phyloP scores from a whole-genome alignment of 2,888 invertebrate species.

The Ariolimax columbianus region DNA sequence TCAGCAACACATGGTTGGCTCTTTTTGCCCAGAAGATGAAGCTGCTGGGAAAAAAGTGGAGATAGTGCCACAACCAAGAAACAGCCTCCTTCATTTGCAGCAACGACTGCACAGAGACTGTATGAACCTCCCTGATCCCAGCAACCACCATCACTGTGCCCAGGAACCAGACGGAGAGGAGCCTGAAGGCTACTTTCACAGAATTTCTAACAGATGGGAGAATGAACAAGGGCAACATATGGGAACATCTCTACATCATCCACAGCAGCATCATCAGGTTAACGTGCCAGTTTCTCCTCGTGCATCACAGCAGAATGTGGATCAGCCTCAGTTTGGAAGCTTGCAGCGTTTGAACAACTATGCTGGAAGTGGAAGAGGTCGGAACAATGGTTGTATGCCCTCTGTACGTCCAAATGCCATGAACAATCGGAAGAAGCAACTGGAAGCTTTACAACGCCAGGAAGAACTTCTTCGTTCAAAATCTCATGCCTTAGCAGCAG shows the following conservation, averaged over 20 bases:
- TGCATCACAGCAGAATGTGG: constrained; percentile 21
- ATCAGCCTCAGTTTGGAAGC: constrained; percentile 43
- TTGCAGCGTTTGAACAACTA: constrained; percentile 30
- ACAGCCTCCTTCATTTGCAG: constrained; percentile 36
- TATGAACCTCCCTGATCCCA: constrained; percentile 33
- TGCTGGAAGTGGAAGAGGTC: constrained; percentile 51
- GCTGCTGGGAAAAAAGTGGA: neutral
- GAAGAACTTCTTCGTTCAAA: constrained; percentile 81
- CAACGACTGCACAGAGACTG: constrained; percentile 47
- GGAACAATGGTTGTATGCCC: constrained; percentile 65
- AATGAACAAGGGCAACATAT: neutral
- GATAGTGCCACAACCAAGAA: neutral
- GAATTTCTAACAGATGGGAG: constrained; percentile 37
- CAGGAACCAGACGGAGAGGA: neutral
- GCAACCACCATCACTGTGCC: constrained; percentile 39
- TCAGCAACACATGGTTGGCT: neutral
- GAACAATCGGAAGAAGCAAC: constrained; percentile 82
- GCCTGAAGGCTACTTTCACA: constrained; percentile 43
- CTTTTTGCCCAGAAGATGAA: neutral
- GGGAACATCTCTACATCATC: neutral
- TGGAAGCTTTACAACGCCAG: constrained; percentile 84
- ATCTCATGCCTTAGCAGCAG: constrained; percentile 43
- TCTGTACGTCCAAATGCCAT: constrained; percentile 79
- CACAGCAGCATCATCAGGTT: neutral
- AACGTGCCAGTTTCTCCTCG: neutral